Percentiles rank a stretch among this genome's conserved stretches.
Evolutionary conservation across 23 tunicate genomes (phyloP).

Genomic region (Halocynthia aurantium): DNA sequence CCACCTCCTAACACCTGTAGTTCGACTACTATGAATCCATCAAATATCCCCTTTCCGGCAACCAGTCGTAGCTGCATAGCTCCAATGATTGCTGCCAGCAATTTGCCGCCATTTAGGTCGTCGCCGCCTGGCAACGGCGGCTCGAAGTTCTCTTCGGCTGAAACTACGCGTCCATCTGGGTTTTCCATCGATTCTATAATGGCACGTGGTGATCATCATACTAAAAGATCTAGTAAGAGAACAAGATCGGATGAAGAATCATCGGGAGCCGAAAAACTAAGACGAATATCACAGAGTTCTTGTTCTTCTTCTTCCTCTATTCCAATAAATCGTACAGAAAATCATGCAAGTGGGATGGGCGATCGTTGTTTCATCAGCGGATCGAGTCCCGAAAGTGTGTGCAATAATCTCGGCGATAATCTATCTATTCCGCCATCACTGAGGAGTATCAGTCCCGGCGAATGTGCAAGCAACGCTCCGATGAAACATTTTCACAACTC

Average conservation of each 20-base stretch:
- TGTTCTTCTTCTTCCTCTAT: slow-evolving; percentile 8
- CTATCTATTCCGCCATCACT: background rate
- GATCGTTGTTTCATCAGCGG: background rate
- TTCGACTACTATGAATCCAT: background rate
- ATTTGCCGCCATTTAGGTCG: background rate
- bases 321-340: background rate
- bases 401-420: background rate
- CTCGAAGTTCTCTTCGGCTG: background rate
- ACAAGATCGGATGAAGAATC: background rate
- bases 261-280: background rate
- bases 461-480: background rate
- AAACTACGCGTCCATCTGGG: slow-evolving; percentile 7
- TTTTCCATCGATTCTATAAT: slow-evolving; percentile 16
- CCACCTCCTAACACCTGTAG: background rate
- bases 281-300: slow-evolving; percentile 9
- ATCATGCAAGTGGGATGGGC: background rate
- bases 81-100: background rate
- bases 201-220: background rate
- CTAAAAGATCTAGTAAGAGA: background rate
- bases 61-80: background rate
- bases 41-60: background rate
- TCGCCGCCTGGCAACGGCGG: background rate
- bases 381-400: background rate
- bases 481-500: background rate
- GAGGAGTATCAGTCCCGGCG: background rate